Conservation (phyloP, 2,888 invertebrate species). For the Amiota communis region DNA sequence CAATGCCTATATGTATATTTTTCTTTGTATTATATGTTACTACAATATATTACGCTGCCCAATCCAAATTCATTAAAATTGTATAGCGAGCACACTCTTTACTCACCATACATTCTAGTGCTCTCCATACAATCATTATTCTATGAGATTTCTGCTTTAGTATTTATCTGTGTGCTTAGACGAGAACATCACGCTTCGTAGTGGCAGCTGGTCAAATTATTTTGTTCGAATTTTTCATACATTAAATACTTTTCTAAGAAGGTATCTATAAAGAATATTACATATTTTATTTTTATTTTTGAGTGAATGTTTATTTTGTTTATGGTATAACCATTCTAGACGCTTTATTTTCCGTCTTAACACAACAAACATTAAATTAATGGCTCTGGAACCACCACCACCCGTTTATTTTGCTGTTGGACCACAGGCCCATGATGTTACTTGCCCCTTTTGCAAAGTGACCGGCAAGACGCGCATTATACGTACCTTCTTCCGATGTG, state of each 20-base stretch:
- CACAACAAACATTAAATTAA: conserved; percentile 19
- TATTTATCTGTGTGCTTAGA: background rate
- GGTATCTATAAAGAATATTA: background rate
- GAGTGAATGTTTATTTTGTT: background rate
- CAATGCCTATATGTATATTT: background rate
- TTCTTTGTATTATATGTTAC: background rate
- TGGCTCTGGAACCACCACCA: conserved; percentile 48
- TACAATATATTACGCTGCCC: too few species aligned
- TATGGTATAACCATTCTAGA: background rate
- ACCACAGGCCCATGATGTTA: conserved; percentile 65
- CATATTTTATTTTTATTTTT: conserved; percentile 3
- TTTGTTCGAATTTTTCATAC: background rate
- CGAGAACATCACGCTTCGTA: conserved; percentile 2
- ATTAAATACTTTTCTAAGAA: background rate
- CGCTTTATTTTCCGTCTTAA: background rate
- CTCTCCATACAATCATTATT: background rate
- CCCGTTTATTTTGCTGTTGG: conserved; percentile 70
- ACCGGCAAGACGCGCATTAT: conserved; percentile 61
- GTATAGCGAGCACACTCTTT: too few species aligned
- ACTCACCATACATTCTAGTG: too few species aligned
- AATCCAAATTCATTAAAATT: too few species aligned
- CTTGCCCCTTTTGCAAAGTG: conserved; percentile 68
- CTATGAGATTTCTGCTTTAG: background rate
- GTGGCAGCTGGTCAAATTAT: background rate
- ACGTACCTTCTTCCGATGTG: conserved; percentile 59